Evolutionary conservation across 1,140 invertebrate species (phyloP), one percentile per base, ranked within the genome.

Genomic region (Heliothis virescens): DNA sequence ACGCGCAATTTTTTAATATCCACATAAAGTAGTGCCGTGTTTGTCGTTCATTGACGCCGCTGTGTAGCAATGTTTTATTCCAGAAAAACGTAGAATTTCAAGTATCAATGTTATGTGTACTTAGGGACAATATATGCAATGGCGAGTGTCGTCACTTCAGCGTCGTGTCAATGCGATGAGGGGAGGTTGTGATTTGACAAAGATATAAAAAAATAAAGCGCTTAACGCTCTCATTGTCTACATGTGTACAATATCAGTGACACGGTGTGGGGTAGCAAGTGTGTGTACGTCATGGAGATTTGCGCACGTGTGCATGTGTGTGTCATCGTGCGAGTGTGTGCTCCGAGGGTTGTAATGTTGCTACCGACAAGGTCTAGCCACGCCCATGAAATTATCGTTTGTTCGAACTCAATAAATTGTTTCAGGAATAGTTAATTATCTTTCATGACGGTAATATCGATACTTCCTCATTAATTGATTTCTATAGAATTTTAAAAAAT

Each of bases 141-240:
- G 79, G 79, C 60, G 82, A 81, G 82, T 86, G 85, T 90, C 82
- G 84, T 86, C 86, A 83, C 77, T 62, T 89, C 82, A 65, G 69
- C 79, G 79, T 63, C 55, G 77, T 87, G 73, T 83, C 72, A 79
- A 65, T 78, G 81, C 79, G 80, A 79, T 80, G 81, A 86, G 87
- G 89, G 86, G 83, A 57, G 47, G 11, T 47, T 18, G 48, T 77
- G 83, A 83, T 80, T 79, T 87, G 65, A 87, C 87, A 91, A 91
- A 89, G 88, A 90, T 84, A 90, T 87, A 93, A 94, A 78, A 92
- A 94, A 89, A 84, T 94, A 94, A 94, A 92, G 89, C 91, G 92
- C 91, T 94, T 94, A 93, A 79, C 83, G 86, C 79, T 85, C 83
- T 84, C 86, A 92, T 92, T 93, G 89, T 93, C 86, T 91, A 84